phyloP scores from a whole-genome alignment of 1,140 invertebrate genomes.

The Formica exsecta region DNA sequence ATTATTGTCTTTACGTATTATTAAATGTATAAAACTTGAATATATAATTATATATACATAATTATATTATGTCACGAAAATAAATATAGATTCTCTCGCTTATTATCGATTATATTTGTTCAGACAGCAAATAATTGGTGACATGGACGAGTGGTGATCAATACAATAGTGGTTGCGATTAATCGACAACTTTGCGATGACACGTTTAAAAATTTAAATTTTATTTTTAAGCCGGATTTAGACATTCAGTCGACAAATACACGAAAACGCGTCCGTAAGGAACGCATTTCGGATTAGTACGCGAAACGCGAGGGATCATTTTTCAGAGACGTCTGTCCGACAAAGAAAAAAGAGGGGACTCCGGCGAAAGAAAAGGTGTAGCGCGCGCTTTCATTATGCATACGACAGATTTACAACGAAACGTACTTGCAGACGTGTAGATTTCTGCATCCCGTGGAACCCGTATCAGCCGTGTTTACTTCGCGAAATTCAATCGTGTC shows the following conservation, averaged over 20 bases:
- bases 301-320: constrained; percentile 28
- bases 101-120: background rate
- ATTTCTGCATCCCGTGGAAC: constrained; percentile 8
- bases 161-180: too few species aligned
- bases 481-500: constrained; percentile 13
- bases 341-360: background rate
- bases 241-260: background rate
- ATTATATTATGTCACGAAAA: background rate
- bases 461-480: constrained; percentile 39
- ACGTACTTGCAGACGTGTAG: constrained; percentile 43
- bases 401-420: constrained; percentile 73
- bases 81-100: background rate
- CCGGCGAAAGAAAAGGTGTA: constrained; percentile 12
- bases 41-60: too few species aligned
- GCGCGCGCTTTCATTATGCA: constrained; percentile 71
- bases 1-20: background rate
- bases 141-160: background rate
- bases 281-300: background rate
- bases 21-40: background rate
- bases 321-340: constrained; percentile 34
- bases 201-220: background rate
- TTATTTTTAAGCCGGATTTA: background rate
- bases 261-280: background rate
- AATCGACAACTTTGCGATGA: background rate
- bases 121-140: background rate